phyloP scores from a whole-genome alignment of 2,888 invertebrate species.

The Coelinius sp. region DNA sequence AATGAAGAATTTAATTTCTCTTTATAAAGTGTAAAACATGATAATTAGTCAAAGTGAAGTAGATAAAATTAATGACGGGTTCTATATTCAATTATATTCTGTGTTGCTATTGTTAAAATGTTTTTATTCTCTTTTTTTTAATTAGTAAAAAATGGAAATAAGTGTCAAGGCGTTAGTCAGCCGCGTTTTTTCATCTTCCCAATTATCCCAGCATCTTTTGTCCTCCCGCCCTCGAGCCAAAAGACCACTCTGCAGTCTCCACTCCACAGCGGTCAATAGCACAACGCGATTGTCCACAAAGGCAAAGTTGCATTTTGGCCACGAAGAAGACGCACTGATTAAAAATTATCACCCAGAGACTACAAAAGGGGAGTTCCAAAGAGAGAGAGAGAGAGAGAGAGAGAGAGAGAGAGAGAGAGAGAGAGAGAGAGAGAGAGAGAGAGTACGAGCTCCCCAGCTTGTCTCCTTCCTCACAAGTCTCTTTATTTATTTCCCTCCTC shows the following conservation, averaged over 20 bases:
- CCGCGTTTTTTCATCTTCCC: constrained; percentile 49
- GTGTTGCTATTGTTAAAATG: too few species aligned
- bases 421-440: too few species aligned
- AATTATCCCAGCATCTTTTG: constrained; percentile 62
- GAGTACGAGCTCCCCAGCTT: constrained; percentile 40
- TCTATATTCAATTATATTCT: not conserved
- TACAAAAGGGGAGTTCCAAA: constrained; percentile 60
- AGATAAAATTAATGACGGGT: not conserved
- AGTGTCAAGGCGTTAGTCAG: constrained; percentile 37
- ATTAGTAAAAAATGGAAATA: constrained; percentile 18
- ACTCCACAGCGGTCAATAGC: constrained; percentile 46
- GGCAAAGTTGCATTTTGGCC: constrained; percentile 33
- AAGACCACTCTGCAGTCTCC: constrained; percentile 32
- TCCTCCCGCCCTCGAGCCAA: constrained; percentile 54
- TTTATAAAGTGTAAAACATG: not conserved
- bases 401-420: too few species aligned
- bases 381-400: too few species aligned
- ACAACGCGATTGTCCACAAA: constrained; percentile 14
- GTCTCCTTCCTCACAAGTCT: constrained; percentile 14
- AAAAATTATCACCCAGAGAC: constrained; percentile 67
- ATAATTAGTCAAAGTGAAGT: not conserved
- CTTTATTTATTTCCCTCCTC: constrained; percentile 31
- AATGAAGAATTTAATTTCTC: not conserved
- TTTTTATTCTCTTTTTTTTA: not conserved
- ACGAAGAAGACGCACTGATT: constrained; percentile 63